phyloP scores from a whole-genome alignment of 2,797 vertebrate genomes.

The Mormyrops attenuatus region DNA sequence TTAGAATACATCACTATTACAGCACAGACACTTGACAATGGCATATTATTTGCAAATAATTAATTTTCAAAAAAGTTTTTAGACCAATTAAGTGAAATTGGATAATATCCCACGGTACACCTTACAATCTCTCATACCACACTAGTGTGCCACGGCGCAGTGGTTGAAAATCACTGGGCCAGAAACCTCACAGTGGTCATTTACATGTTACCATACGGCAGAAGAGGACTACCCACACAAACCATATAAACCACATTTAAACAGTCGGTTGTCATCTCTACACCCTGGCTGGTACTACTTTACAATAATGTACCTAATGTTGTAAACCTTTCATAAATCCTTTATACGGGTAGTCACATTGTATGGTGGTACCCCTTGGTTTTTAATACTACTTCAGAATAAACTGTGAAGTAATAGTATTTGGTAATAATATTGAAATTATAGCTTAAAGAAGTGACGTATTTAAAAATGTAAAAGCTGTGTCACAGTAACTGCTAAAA shows the following conservation, averaged over 20 bases:
- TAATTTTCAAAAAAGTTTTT: too few relatives aligned
- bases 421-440: background rate
- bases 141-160: too few relatives aligned
- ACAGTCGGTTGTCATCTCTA: background rate
- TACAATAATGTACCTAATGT: background rate
- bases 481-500: background rate
- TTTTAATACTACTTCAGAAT: background rate
- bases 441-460: background rate
- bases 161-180: too few relatives aligned
- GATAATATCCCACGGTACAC: too few relatives aligned
- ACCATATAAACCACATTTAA: background rate
- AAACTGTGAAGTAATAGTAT: background rate
- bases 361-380: background rate
- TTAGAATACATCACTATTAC: too few relatives aligned
- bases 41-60: too few relatives aligned
- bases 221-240: background rate
- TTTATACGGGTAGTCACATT: background rate
- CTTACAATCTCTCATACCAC: too few relatives aligned
- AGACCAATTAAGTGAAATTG: too few relatives aligned
- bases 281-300: background rate
- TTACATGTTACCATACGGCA: background rate
- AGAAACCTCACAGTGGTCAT: too few relatives aligned
- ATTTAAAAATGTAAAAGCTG: background rate
- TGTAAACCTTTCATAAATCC: background rate
- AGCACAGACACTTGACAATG: too few relatives aligned